Conservation (phyloP, 2,888 invertebrate species). For the Epistrophella euchroma region DNA sequence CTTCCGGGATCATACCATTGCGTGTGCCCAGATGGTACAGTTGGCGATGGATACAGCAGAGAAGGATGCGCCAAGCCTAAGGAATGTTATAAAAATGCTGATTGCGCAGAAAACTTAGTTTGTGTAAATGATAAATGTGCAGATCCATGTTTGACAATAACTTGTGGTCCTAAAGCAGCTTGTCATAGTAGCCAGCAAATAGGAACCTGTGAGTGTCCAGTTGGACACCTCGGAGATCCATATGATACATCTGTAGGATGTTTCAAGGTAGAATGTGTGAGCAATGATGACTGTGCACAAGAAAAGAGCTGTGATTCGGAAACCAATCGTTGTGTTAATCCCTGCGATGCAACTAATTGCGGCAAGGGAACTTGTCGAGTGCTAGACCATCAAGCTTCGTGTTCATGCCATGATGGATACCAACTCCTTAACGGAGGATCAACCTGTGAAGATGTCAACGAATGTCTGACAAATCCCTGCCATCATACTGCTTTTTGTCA, state of each 20-base stretch:
- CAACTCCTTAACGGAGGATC: constrained; percentile 85
- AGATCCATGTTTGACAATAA: constrained; percentile 90
- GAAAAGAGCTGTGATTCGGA: constrained; percentile 91
- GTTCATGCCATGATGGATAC: constrained; percentile 91
- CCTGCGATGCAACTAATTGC: constrained; percentile 91
- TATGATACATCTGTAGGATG: constrained; percentile 91
- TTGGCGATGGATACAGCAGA: constrained; percentile 89
- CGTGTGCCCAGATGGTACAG: constrained; percentile 90
- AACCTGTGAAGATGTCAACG: constrained; percentile 92
- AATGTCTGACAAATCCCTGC: constrained; percentile 91
- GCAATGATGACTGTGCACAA: constrained; percentile 89
- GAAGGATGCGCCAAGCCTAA: constrained; percentile 92
- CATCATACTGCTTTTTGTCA: constrained; percentile 91
- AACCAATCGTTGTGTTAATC: constrained; percentile 92
- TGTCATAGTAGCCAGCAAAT: constrained; percentile 90
- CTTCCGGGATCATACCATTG: constrained; percentile 92
- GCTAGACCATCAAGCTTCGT: constrained; percentile 88
- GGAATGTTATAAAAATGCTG: constrained; percentile 89
- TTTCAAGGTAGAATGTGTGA: constrained; percentile 94
- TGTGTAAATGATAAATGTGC: constrained; percentile 91
- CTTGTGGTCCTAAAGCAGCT: constrained; percentile 91
- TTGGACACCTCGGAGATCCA: constrained; percentile 93
- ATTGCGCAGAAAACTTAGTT: constrained; percentile 90
- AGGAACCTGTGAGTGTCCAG: constrained; percentile 90
- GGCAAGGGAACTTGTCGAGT: constrained; percentile 92